Percentiles rank a stretch among this genome's conserved stretches.
Evolutionary conservation across 2,113 vertebrate genomes (phyloP).

Genomic region (Gallinago jamesoni): DNA sequence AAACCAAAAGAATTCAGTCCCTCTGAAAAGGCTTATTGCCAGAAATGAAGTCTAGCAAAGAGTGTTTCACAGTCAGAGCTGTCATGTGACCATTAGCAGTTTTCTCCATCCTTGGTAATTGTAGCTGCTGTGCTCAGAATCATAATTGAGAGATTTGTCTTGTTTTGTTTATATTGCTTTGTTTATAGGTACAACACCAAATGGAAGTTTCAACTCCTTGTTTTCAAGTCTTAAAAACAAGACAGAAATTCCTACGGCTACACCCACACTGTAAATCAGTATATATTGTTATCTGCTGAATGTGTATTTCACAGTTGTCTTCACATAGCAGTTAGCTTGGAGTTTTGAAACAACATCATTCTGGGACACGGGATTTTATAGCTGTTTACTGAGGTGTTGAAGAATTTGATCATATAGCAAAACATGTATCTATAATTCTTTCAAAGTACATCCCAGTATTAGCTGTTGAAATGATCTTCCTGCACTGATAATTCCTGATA

Average conservation of each 20-base stretch:
- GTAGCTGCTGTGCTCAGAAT: constrained; percentile 26
- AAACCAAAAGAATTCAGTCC: neutral
- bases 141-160: neutral
- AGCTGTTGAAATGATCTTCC: neutral
- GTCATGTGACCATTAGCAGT: constrained; percentile 1
- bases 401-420: neutral
- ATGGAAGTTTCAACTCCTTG: neutral
- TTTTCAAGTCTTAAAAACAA: neutral
- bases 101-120: neutral
- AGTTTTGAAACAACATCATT: neutral
- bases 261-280: neutral
- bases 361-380: neutral
- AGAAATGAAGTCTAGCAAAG: neutral
- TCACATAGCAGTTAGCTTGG: neutral
- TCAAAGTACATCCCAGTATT: neutral
- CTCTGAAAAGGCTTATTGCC: neutral
- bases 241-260: neutral
- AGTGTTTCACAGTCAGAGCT: neutral
- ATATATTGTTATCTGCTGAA: neutral
- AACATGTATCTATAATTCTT: neutral
- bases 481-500: neutral
- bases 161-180: neutral
- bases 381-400: neutral
- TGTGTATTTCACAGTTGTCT: neutral
- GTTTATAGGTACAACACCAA: neutral